These are phyloP conservation scores for Chloroceryle amazona DNA, from an alignment of 2,797 vertebrate genomes.

Conservation along the genomic window DNA sequence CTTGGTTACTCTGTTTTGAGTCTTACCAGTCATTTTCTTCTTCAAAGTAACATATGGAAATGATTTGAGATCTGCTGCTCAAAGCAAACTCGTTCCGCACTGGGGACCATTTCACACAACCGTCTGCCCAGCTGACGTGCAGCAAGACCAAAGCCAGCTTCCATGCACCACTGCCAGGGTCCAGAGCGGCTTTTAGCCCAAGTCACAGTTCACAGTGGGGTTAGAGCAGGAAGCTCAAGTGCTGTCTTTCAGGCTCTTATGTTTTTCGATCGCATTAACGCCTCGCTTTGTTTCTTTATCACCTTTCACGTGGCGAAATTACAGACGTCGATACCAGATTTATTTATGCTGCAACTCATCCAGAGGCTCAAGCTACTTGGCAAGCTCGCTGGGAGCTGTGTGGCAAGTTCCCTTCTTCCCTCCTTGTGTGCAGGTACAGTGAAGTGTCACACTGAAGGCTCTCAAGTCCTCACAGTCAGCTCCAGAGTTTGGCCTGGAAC, in stretches of 20 bases:
- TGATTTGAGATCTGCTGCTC: constrained; percentile 87
- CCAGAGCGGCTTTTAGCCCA: constrained; percentile 84
- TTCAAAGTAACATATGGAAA: constrained; percentile 90
- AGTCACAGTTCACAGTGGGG: constrained; percentile 78
- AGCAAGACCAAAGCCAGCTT: constrained; percentile 85
- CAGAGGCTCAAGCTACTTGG: not conserved
- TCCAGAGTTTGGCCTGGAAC: not conserved
- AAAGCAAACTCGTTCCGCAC: constrained; percentile 86
- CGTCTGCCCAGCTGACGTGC: constrained; percentile 82
- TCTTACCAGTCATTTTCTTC: constrained; percentile 86
- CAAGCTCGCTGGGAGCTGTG: not conserved
- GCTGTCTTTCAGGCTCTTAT: constrained; percentile 57
- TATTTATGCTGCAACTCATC: not conserved
- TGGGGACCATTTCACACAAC: constrained; percentile 84
- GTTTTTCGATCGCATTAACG: not conserved
- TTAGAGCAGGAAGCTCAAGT: constrained; percentile 84
- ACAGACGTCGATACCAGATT: not conserved
- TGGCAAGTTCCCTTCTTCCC: not conserved
- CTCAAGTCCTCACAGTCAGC: not conserved
- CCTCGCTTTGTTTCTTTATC: not conserved
- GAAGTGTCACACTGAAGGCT: not conserved
- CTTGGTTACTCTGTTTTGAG: not conserved
- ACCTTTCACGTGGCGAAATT: not conserved
- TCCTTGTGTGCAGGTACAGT: not conserved
- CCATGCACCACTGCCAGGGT: constrained; percentile 75